These are phyloP conservation scores for Pentalonia nigronervosa DNA, from an alignment of 1,140 invertebrate species.

Conservation along the genomic window DNA sequence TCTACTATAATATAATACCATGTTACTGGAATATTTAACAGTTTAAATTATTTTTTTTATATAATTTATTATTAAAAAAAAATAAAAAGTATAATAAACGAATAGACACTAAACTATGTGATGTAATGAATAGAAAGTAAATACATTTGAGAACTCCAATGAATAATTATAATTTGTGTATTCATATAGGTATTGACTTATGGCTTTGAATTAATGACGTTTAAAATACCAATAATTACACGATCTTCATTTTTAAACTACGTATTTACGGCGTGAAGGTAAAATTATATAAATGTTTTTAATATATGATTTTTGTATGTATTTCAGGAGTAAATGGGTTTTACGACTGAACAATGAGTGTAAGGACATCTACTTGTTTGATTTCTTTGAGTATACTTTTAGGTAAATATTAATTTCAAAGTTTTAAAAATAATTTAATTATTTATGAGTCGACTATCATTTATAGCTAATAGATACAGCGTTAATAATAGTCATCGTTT, in stretches of 20 bases:
- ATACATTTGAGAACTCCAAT: not conserved
- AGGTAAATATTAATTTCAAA: slow-evolving; percentile 19
- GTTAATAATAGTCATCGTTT: not conserved
- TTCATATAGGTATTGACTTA: not conserved
- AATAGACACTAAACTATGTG: not conserved
- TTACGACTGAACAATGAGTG: slow-evolving; percentile 45
- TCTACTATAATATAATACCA: not conserved
- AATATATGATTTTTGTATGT: not conserved
- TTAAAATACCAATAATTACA: not conserved
- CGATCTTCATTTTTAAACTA: not conserved
- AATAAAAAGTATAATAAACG: not conserved
- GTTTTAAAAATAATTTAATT: not conserved
- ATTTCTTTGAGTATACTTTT: slow-evolving; percentile 36
- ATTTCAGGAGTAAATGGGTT: slow-evolving; percentile 55
- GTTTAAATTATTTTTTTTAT: not conserved
- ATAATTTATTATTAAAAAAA: not conserved
- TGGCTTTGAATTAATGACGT: not conserved
- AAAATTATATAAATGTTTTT: not conserved
- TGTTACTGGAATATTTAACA: not conserved
- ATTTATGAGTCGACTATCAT: not conserved
- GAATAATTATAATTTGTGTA: not conserved
- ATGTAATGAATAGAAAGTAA: not conserved
- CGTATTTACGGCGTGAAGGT: not conserved
- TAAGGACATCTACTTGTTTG: slow-evolving; percentile 40
- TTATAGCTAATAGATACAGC: not conserved